A percentile compares a stretch with the other conserved stretches of the same genome.
Conservation (phyloP, 2,888 invertebrate genomes). For the Panzeria rudis region DNA sequence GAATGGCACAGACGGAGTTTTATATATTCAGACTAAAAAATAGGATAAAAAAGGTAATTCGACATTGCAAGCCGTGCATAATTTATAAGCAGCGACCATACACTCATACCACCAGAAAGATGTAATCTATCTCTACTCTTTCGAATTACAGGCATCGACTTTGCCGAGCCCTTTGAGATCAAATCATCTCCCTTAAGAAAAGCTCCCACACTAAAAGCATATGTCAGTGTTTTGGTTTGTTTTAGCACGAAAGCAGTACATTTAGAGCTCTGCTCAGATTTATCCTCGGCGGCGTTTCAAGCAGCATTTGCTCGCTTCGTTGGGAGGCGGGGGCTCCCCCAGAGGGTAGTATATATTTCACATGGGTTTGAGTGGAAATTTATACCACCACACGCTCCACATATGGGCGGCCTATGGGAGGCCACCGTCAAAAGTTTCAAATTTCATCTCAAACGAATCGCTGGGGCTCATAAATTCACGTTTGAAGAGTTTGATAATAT, state of each 20-base stretch:
- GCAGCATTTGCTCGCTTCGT: no score
- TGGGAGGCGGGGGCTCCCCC: no score
- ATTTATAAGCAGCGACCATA: slow-evolving; percentile 14
- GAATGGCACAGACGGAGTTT: not conserved
- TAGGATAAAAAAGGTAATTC: slow-evolving; percentile 2
- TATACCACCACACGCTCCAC: no score
- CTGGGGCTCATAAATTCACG: not conserved
- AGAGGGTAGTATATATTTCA: no score
- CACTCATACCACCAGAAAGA: no score
- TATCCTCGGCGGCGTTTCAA: no score
- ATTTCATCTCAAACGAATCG: not conserved
- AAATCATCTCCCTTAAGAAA: not conserved
- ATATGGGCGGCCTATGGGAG: no score
- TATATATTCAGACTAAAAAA: slow-evolving; percentile 2
- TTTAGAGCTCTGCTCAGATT: no score
- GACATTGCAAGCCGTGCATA: not conserved
- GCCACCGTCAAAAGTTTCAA: slow-evolving; percentile 4
- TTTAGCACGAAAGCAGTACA: no score
- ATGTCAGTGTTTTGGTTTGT: no score
- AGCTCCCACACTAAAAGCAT: slow-evolving; percentile 11
- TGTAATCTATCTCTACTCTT: no score
- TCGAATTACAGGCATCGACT: slow-evolving; percentile 45
- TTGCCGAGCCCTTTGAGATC: slow-evolving; percentile 56
- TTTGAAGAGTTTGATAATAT: slow-evolving; percentile 5
- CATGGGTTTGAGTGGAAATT: no score